Evolutionary conservation across 2,113 vertebrate species (phyloP), one percentile per base, ranked within the genome.

Genomic region (Rhipidura dahli): DNA sequence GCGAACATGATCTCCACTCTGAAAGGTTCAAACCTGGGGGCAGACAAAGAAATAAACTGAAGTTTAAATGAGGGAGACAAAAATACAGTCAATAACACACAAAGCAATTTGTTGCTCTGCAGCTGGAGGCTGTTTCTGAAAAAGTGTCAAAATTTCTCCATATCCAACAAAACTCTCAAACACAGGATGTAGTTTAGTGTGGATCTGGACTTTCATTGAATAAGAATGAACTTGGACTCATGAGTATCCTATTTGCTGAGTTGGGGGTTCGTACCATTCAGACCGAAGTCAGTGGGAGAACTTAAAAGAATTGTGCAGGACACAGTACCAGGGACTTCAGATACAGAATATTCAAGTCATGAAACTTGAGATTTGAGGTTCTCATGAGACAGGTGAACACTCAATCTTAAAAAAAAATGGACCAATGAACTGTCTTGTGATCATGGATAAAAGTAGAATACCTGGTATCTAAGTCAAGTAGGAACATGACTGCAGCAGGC

Each of bases 31-130:
- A 83, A 82, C 83, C 77, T 68, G 75, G 91, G 89, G 90, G 87
- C 77, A 94, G 54, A 66, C 54, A 93, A 82, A 93, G 90, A 94
- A 95, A 92, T n/a, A 92, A 93, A 80, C n/a, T 47, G 40, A 75
- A 54, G 80, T 81, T 84, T 87, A 92, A 95, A 94, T 53, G 53
- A 91, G 49, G 13, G 28, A 89, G 50, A 84, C 54, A 89, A 86
- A 93, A 94, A 64, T 68, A 92, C 30, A 75, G 49, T 35, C 65
- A 87, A n/a, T n/a, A n/a, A 82, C 24, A 89, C 15, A 89, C 8
- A 51, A 89, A 92, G 40, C 56, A 56, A 89, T 89, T 91, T 93
- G 69, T 84, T 92, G 76, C 77, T 64, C 51, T 82, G 65, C 53
- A 84, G 83, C 91, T 79, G 40, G 49, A 91, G 89, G 77, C 31